Conservation (phyloP, 30 jellyfish, hydroid and myxozoan genomes). For the Cassiopea andromeda region DNA sequence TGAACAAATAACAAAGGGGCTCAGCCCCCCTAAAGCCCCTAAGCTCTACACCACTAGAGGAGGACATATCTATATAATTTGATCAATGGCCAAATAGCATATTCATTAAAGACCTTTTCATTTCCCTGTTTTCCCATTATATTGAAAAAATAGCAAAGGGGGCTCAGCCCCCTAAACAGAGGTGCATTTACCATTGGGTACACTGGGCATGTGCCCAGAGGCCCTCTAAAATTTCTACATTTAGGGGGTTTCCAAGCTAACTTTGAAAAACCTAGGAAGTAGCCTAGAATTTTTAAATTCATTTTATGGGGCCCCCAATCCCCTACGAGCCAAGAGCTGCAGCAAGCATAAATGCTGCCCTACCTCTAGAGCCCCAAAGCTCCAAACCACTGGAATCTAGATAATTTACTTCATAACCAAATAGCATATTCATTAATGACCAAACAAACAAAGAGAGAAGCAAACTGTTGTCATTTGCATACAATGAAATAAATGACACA, state of each 20-base stretch:
- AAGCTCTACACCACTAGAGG: background rate
- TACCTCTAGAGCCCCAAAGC: background rate
- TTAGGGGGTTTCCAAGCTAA: too few relatives aligned
- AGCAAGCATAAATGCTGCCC: background rate
- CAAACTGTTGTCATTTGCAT: background rate
- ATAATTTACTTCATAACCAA: background rate
- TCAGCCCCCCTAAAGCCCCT: background rate
- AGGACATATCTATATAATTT: background rate
- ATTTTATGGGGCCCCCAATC: too few relatives aligned
- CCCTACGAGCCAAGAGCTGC: too few relatives aligned
- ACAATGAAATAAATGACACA: background rate
- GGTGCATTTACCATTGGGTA: too few relatives aligned
- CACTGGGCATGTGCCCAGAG: too few relatives aligned
- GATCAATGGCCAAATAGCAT: background rate
- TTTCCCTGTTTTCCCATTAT: background rate
- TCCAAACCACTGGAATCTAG: background rate
- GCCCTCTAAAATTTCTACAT: too few relatives aligned
- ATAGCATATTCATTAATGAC: background rate
- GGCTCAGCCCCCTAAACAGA: too few relatives aligned
- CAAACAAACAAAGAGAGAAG: background rate
- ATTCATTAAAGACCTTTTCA: background rate
- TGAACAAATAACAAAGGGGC: background rate
- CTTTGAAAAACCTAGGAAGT: too few relatives aligned
- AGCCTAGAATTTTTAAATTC: too few relatives aligned
- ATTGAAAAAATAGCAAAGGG: too few relatives aligned